Conservation (phyloP, 2,797 vertebrate species). For the Molothrus aeneus region DNA sequence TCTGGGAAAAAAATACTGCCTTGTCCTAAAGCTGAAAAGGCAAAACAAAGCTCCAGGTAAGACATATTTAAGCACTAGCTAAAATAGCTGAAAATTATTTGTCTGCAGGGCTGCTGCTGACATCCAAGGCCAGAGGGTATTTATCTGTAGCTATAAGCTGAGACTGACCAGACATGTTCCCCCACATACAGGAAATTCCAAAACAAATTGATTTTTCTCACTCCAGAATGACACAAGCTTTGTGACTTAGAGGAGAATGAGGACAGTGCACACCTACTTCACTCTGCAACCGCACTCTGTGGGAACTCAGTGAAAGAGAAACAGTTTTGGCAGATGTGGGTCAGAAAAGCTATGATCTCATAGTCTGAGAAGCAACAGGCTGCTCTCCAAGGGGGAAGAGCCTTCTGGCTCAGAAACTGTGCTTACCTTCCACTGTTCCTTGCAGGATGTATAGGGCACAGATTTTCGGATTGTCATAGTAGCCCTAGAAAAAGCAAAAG, state of each 20-base stretch:
- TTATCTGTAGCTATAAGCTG: not conserved
- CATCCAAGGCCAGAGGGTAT: not conserved
- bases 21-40: not conserved
- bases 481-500: slow-evolving; percentile 85
- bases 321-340: slow-evolving; percentile 35
- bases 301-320: not conserved
- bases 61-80: not conserved
- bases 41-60: slow-evolving; percentile 14
- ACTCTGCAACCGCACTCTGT: not conserved
- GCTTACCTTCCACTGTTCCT: slow-evolving; percentile 92
- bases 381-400: slow-evolving; percentile 21
- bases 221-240: not conserved
- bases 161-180: not conserved
- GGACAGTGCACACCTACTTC: not conserved
- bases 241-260: not conserved
- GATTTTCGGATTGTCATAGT: slow-evolving; percentile 98
- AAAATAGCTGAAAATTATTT: not conserved
- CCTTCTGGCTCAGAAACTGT: not conserved
- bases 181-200: not conserved
- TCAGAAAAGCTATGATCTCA: slow-evolving; percentile 51
- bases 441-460: slow-evolving; percentile 97
- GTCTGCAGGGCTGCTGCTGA: not conserved
- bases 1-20: not conserved
- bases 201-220: not conserved
- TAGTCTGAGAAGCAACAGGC: slow-evolving; percentile 49